These are phyloP conservation scores for Hyphantria cunea DNA, from an alignment of 1,140 invertebrate species.

Conservation along the genomic window DNA sequence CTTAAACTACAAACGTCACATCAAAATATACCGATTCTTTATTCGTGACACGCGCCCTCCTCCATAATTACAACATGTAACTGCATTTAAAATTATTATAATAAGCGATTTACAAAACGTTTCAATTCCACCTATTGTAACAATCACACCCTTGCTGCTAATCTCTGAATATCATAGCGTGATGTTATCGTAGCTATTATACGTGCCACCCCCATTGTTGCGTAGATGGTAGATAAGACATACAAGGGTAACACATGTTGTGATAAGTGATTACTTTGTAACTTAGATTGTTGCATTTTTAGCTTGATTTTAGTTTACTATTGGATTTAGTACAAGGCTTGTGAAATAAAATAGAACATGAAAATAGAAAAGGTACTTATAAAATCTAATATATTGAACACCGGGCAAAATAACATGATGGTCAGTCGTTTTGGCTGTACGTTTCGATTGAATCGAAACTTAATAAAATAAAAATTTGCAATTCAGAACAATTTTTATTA, in stretches of 20 bases:
- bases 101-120: constrained; percentile 3
- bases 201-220: not conserved
- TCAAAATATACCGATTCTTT: too few species aligned
- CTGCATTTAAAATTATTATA: not conserved
- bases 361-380: too few species aligned
- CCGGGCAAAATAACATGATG: too few species aligned
- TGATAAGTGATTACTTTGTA: constrained; percentile 1
- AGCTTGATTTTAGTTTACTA: not conserved
- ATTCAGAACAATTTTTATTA: too few species aligned
- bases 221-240: not conserved
- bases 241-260: constrained; percentile 3
- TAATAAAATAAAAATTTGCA: too few species aligned
- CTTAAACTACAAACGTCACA: too few species aligned
- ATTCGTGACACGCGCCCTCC: too few species aligned
- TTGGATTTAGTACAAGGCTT: too few species aligned
- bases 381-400: too few species aligned
- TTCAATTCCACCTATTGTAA: constrained; percentile 5
- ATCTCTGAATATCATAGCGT: constrained; percentile 1
- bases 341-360: too few species aligned
- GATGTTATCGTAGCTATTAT: constrained; percentile 8
- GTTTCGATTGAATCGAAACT: too few species aligned
- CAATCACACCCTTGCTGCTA: constrained; percentile 9
- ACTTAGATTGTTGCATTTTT: not conserved
- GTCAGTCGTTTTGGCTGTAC: too few species aligned
- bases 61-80: not conserved